Base-by-base conservation (phyloP, 1,140 invertebrate species). In the Bombus affinis region DNA sequence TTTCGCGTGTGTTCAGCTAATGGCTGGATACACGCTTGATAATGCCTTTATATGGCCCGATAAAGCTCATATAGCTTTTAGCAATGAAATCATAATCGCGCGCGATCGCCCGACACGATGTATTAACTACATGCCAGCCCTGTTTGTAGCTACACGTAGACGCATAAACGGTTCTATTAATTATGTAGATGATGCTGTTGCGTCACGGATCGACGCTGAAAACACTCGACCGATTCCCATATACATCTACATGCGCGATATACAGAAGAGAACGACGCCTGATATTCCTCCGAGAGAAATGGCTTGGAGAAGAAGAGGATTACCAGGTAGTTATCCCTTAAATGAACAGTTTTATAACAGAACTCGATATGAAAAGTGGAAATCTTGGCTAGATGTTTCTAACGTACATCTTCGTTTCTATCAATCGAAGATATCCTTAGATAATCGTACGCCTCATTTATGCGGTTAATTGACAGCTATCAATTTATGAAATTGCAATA, bases 81-180 rank as follows among this genome's bases (percentile, higher is more conserved):
- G 91, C 89, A 88, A 91, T 91, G 88, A 89, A 92, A 92, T 90
- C 79, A 79, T 90, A 92, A 91, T 92, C 90, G 82, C 62, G 68
- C 65, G 59, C 86, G 88, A 92, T 92, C 88, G 81, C 79, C 72
- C 85, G 83, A 80, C 86, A 86, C 89, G 86, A 90, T 72, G 87
- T 90, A 92, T 92, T 91, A 93, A 90, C 90, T 80, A 84, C 92
- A 92, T 92, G 92, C 91, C 86, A 92, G 87, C 84, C 88, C 86
- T 89, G 91, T 93, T 93, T 92, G 91, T 90, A 89, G 77, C 85
- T 88, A 88, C 86, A 89, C 81, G 91, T 88, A 88, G 87, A 85
- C 86, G 89, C 92, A 91, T 91, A 90, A 92, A 88, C 87, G 83
- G 80, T 78, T 87, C 83, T 89, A 92, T 93, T 93, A 93, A 93